Percentiles rank a stretch among this genome's conserved stretches.
These are phyloP conservation scores for Sebastiscus tertius DNA, from an alignment of 2,797 vertebrate genomes.

Conservation along the genomic window DNA sequence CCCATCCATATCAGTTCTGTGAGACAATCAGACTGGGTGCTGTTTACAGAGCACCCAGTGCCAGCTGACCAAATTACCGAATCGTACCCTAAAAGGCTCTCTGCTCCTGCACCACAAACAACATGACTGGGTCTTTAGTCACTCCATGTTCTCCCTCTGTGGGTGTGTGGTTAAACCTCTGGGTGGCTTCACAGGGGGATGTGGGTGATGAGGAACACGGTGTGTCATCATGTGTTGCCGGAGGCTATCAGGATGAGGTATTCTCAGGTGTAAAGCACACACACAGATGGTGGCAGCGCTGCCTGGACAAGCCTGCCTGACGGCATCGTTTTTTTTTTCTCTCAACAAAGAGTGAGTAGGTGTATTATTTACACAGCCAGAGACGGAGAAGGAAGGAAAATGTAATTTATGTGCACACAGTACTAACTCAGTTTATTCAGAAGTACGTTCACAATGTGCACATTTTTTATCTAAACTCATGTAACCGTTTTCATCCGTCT, in stretches of 20 bases:
- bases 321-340: neutral
- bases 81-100: constrained; percentile 27
- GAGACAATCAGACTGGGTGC: constrained; percentile 14
- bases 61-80: constrained; percentile 24
- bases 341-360: constrained; percentile 19
- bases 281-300: constrained; percentile 43
- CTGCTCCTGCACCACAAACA: constrained; percentile 35
- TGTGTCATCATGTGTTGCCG: constrained; percentile 26
- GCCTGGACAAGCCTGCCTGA: constrained; percentile 51
- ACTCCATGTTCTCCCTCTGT: constrained; percentile 2
- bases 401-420: neutral
- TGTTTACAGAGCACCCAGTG: constrained; percentile 22
- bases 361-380: constrained; percentile 4
- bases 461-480: constrained; percentile 22
- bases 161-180: constrained; percentile 18
- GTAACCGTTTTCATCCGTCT: constrained; percentile 42
- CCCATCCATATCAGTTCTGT: constrained; percentile 35
- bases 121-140: constrained; percentile 32
- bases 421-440: constrained; percentile 32
- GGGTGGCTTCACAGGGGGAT: neutral
- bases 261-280: constrained; percentile 55
- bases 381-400: neutral
- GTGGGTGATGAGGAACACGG: constrained; percentile 16
- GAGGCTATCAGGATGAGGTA: constrained; percentile 51
- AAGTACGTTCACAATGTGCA: constrained; percentile 21